phyloP scores from a whole-genome alignment of 2,888 invertebrate genomes.

The Allygus modestus region DNA sequence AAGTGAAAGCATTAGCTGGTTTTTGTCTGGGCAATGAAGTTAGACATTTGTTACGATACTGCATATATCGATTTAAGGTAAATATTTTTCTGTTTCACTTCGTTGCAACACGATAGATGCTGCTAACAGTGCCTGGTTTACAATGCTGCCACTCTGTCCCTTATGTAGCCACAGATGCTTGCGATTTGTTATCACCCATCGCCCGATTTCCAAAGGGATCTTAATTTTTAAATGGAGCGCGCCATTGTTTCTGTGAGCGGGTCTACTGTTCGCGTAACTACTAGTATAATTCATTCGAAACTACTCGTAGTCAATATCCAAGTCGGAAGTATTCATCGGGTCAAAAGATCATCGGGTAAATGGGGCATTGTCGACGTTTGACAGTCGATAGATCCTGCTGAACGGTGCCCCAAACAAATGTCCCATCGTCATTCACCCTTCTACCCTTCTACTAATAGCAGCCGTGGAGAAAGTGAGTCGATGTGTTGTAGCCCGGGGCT shows the following conservation, averaged over 20 bases:
- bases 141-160: too few relatives aligned
- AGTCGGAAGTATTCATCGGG: neutral
- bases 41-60: too few relatives aligned
- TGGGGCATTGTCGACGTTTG: slow-evolving; percentile 3
- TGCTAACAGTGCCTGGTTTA: too few relatives aligned
- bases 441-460: neutral
- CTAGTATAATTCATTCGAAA: neutral
- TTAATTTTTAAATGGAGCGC: neutral
- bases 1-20: too few relatives aligned
- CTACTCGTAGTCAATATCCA: neutral
- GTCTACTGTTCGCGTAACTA: neutral
- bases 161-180: too few relatives aligned
- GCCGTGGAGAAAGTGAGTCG: slow-evolving; percentile 1
- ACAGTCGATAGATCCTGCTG: neutral
- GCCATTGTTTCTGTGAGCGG: neutral
- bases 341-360: slow-evolving; percentile 16
- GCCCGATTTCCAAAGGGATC: neutral
- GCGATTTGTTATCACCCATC: too few relatives aligned
- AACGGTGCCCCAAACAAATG: slow-evolving; percentile 6
- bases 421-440: neutral
- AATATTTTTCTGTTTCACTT: too few relatives aligned
- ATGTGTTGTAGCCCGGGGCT: slow-evolving; percentile 11
- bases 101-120: too few relatives aligned
- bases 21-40: too few relatives aligned
- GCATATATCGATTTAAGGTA: too few relatives aligned